Percentiles rank a stretch among this genome's conserved stretches.
phyloP scores from a whole-genome alignment of 2,888 invertebrate genomes.

The Idaea aversata region DNA sequence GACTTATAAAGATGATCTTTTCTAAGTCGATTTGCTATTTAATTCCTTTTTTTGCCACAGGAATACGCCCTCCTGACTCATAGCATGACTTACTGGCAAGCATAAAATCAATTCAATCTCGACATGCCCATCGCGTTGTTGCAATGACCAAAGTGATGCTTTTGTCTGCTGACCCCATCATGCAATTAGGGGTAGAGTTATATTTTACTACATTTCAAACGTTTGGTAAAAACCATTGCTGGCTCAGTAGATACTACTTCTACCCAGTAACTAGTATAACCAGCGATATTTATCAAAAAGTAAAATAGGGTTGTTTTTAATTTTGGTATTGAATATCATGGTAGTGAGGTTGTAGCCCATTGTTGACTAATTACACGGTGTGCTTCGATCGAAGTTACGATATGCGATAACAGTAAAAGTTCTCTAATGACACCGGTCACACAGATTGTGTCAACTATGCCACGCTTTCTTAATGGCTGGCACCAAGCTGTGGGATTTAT shows the following conservation, averaged over 20 bases:
- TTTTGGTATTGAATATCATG: constrained; percentile 19
- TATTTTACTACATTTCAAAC: constrained; percentile 9
- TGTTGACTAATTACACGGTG: constrained; percentile 68
- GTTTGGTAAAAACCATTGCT: constrained; percentile 30
- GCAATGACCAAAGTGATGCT: constrained; percentile 51
- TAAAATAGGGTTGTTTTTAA: constrained; percentile 11
- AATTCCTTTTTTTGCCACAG: constrained; percentile 15
- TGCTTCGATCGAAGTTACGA: constrained; percentile 57
- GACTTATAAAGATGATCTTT: not conserved
- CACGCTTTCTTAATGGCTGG: constrained; percentile 60
- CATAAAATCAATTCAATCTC: constrained; percentile 60
- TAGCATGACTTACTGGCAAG: constrained; percentile 45
- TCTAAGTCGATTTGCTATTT: not conserved
- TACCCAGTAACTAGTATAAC: constrained; percentile 2
- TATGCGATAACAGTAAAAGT: constrained; percentile 76
- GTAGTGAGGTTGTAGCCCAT: constrained; percentile 52
- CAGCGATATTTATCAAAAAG: constrained; percentile 25
- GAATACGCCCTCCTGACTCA: constrained; percentile 38
- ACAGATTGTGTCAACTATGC: constrained; percentile 65
- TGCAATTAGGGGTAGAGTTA: constrained; percentile 38
- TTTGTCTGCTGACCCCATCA: constrained; percentile 52
- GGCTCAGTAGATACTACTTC: constrained; percentile 9
- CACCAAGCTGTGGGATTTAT: constrained; percentile 45
- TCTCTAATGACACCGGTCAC: constrained; percentile 59
- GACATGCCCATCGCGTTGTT: constrained; percentile 58